phyloP scores from a whole-genome alignment of 2,888 invertebrate genomes.

The Mythimna lalbum region DNA sequence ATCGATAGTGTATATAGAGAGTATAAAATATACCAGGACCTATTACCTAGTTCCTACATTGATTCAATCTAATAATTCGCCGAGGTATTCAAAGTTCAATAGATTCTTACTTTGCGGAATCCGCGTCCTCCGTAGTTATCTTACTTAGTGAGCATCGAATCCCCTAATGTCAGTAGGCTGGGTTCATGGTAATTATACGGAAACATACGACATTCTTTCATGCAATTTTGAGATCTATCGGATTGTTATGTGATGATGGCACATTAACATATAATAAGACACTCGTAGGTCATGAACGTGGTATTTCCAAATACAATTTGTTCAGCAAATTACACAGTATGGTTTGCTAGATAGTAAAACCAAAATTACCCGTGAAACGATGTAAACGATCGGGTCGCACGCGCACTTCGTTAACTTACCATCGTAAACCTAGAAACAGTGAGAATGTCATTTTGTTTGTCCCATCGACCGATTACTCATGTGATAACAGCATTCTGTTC shows the following conservation, averaged over 20 bases:
- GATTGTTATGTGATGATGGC: constrained; percentile 1
- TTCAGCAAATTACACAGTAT: constrained; percentile 47
- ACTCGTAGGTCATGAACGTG: neutral
- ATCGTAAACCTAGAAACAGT: constrained; percentile 65
- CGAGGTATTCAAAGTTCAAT: constrained; percentile 9
- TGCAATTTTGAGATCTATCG: neutral
- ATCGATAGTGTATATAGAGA: too few species aligned
- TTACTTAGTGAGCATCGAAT: neutral
- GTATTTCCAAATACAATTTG: constrained; percentile 45
- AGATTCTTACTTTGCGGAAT: constrained; percentile 10
- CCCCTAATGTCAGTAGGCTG: neutral
- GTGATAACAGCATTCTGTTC: constrained; percentile 59
- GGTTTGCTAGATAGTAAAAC: constrained; percentile 52
- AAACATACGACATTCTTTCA: neutral
- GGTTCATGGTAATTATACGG: constrained; percentile 4
- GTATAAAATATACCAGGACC: too few species aligned
- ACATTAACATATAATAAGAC: constrained; percentile 13
- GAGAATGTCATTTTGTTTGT: constrained; percentile 54
- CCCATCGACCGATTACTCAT: constrained; percentile 49
- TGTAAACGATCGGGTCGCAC: constrained; percentile 55
- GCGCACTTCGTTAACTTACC: constrained; percentile 51
- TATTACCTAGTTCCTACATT: too few species aligned
- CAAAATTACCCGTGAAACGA: constrained; percentile 52
- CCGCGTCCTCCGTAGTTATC: neutral
- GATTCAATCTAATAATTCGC: neutral